Conservation (phyloP, 2,113 vertebrate genomes). For the Strigops habroptila region DNA sequence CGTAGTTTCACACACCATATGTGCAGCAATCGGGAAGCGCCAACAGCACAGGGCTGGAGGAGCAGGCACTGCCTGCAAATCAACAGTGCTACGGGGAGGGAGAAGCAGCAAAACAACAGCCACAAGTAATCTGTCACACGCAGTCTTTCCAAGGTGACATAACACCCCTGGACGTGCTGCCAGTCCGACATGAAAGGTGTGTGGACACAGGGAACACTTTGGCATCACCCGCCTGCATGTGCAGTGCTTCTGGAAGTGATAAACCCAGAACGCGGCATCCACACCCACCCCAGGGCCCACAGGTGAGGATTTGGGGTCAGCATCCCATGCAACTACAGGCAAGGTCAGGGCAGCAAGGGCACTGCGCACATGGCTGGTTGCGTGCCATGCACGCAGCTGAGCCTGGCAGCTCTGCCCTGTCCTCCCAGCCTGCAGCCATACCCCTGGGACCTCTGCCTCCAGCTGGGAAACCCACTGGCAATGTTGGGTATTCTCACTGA, state of each 20-base stretch:
- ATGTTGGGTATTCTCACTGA: neutral
- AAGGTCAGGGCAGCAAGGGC: neutral
- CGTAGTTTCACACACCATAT: neutral
- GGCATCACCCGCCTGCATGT: neutral
- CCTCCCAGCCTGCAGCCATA: neutral
- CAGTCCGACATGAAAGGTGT: rapidly evolving
- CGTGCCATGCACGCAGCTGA: rapidly evolving
- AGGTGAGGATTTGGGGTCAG: neutral
- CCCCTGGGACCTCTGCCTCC: neutral
- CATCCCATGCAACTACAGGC: neutral
- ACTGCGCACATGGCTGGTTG: neutral
- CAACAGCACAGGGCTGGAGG: neutral
- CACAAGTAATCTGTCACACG: neutral
- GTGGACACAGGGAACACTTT: rapidly evolving
- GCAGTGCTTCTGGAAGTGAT: neutral
- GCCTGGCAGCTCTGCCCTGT: rapidly evolving
- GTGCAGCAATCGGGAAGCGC: neutral
- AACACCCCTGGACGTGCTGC: neutral
- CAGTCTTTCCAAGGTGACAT: neutral
- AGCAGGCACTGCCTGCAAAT: neutral
- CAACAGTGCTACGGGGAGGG: rapidly evolving
- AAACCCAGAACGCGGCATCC: neutral
- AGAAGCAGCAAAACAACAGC: neutral
- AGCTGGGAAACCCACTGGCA: neutral
- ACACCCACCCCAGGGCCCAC: neutral